Base-by-base conservation (phyloP, 1,140 invertebrate species). In the Sogatella furcifera region DNA sequence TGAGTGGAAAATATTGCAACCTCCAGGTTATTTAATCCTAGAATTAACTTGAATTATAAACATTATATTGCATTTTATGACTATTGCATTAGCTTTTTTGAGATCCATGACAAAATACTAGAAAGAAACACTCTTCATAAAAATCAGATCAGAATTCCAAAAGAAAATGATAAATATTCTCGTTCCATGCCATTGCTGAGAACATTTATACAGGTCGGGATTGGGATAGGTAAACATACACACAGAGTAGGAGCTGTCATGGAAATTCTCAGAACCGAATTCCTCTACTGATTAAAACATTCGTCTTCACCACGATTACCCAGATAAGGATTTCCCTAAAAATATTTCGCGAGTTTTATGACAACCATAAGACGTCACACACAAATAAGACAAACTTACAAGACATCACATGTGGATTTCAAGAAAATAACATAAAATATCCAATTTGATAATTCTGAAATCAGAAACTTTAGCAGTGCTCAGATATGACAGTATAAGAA, bases 171-270 rank as follows among this genome's bases (percentile, higher is more conserved):
- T 44, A 54, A 60, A 28, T 53, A 22, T 53, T 61, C 57, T 61
- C 57, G 62, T 62, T 64, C 63, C 65, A 66, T 64, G 65, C 65
- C 62, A 61, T 55, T 54, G 44, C 31, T 49, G 21, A 49, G 46
- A 49, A 49, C 46, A 61, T 59, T 59, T 61, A 52, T 55, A 41
- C 28, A 19, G 57, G 64, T 54, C 42, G 58, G 44, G 62, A 58
- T 55, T 41, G 60, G 64, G 59, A 54, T 38, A 63, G 59, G 60
- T 52, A 57, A 63, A 66, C 64, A 66, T 60, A 63, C 62, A 65
- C 59, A 66, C 61, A 63, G 60, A 63, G 44, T 61, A 17, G 61
- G 61, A 62, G 56, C 21, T 59, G 62, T 62, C 64, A 63, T 66
- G 64, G 64, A 66, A 62, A 34, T 43, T 55, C 15, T 56, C 34